Conservation (phyloP, 1,140 invertebrate genomes). For the Triops cancriformis region DNA sequence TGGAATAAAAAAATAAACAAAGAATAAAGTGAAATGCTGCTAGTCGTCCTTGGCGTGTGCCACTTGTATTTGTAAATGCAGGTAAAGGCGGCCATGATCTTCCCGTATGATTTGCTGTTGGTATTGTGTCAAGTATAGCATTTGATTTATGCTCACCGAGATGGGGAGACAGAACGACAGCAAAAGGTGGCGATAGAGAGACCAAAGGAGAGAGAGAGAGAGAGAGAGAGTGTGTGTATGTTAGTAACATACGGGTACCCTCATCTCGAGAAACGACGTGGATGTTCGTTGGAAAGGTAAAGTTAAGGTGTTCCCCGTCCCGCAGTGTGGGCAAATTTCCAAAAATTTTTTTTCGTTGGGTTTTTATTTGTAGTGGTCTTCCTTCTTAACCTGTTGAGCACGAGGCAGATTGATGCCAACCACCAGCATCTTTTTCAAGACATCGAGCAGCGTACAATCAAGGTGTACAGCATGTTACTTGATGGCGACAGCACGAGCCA, state of each 20-base stretch:
- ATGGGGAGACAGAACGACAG: too few relatives aligned
- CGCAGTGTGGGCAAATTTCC: slow-evolving; percentile 1
- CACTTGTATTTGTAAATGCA: slow-evolving; percentile 1
- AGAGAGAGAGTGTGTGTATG: too few relatives aligned
- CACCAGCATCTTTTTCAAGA: slow-evolving; percentile 7
- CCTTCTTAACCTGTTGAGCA: neutral
- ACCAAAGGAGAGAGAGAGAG: neutral
- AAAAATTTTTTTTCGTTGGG: neutral
- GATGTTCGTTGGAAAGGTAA: neutral
- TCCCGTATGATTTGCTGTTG: slow-evolving; percentile 7
- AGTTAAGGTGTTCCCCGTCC: neutral
- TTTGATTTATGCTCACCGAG: neutral
- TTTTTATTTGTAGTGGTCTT: too few relatives aligned
- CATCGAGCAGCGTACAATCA: neutral
- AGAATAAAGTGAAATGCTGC: neutral
- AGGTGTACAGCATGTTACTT: neutral
- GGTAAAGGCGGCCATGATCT: neutral
- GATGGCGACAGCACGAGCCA: slow-evolving; percentile 7
- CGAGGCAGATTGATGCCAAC: neutral
- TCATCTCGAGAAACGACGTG: neutral
- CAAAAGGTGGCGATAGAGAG: too few relatives aligned
- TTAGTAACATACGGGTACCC: slow-evolving; percentile 1
- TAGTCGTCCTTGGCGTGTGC: slow-evolving; percentile 8
- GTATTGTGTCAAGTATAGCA: neutral
- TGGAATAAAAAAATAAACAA: neutral